phyloP scores from a whole-genome alignment of 2,888 invertebrate genomes.

The Tachystola acroxantha region DNA sequence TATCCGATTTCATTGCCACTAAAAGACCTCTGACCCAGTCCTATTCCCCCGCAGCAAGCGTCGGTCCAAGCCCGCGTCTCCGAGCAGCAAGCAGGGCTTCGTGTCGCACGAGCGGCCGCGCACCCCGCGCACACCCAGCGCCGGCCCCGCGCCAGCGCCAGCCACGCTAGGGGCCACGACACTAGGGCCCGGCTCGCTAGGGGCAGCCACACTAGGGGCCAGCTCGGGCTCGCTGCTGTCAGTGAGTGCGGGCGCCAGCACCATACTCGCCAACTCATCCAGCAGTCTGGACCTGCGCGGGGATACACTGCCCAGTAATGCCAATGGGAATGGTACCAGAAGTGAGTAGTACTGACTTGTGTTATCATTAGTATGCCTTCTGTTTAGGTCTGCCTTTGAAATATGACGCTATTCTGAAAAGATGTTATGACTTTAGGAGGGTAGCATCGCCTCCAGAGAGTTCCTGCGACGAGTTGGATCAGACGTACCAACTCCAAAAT shows the following conservation, averaged over 20 bases:
- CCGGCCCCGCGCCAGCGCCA: conserved; percentile 7
- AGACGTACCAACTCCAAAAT: too few relatives aligned
- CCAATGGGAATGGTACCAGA: conserved; percentile 3
- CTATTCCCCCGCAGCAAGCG: conserved; percentile 26
- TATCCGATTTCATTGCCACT: too few relatives aligned
- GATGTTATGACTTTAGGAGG: too few relatives aligned
- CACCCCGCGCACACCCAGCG: conserved; percentile 11
- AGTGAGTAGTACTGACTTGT: too few relatives aligned
- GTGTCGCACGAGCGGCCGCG: conserved; percentile 29
- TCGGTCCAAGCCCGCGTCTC: conserved; percentile 35
- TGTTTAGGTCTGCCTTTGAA: too few relatives aligned
- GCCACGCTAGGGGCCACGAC: conserved; percentile 6
- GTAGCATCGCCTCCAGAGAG: too few relatives aligned
- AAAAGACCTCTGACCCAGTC: too few relatives aligned
- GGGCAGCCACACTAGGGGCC: conserved; percentile 14
- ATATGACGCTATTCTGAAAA: too few relatives aligned
- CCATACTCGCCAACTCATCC: conserved; percentile 77
- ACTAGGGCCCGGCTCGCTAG: conserved; percentile 11
- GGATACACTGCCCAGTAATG: conserved; percentile 18
- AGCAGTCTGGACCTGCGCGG: conserved; percentile 53
- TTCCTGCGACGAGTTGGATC: too few relatives aligned
- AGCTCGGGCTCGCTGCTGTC: conserved; percentile 70
- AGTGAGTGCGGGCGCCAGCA: conserved; percentile 77
- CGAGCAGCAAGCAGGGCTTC: conserved; percentile 25
- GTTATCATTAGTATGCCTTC: too few relatives aligned